Base-by-base conservation (phyloP, 2,113 vertebrate species). In the Glaucomys volans region DNA sequence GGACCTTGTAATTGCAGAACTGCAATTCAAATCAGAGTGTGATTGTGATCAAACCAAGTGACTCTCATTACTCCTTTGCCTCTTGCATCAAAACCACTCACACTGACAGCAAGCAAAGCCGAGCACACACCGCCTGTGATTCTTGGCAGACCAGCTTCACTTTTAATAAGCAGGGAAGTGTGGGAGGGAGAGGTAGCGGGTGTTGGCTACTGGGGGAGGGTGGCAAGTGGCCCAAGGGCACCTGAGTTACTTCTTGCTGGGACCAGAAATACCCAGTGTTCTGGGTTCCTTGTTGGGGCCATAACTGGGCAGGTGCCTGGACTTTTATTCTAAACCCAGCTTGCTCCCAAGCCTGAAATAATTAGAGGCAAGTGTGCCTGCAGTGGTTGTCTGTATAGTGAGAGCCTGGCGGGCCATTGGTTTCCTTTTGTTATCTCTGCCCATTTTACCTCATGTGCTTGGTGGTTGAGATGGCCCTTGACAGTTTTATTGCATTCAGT, bases 1-100 rank as follows among this genome's bases (percentile, higher is more conserved):
- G 85, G 93, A 87, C 57, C 82, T 96, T 91, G 80, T 91, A 97
- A 95, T 90, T 96, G 86, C 94, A 92, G 77, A 87, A 92, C 89
- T 64, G 10, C 57, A 71, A 75, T 97, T 96, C 79, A 94, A 2
- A 94, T 87, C 82, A 37, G 64, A 69, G 79, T 71, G 62, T 72
- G 90, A 93, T 87, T 90, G 76, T 95, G 90, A 95, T 95, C 92
- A 87, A 54, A 95, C 79, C 94, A 93, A 94, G 82, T 2, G 50
- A 91, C 76, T 71, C 82, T 94, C 82, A 72, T 96, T 95, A 81
- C 93, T 93, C 87, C 77, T 95, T 91, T 87, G 80, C 96, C 80
- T 89, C 64, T 82, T 92, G 72, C 52, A 85, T 97, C 80, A 77
- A 72, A 97, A 95, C 52, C 4, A 2, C 85, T 97, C 74, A 35